A percentile compares a stretch with the other conserved stretches of the same genome.
These are phyloP conservation scores for Myocastor coypus DNA, from an alignment of 2,113 vertebrate genomes.

Conservation along the genomic window DNA sequence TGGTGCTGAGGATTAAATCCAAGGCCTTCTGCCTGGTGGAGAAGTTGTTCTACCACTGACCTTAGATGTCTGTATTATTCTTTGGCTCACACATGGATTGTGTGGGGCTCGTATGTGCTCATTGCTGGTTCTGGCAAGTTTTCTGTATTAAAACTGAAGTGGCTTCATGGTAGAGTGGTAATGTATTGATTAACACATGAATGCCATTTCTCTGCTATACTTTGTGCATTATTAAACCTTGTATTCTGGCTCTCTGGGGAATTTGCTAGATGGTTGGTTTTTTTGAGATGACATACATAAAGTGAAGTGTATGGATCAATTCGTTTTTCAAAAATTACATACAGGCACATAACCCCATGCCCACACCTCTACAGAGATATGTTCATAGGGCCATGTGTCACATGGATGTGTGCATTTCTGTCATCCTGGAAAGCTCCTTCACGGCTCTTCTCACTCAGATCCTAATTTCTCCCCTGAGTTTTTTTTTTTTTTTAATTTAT, in stretches of 20 bases:
- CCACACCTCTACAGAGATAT: neutral
- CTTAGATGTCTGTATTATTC: neutral
- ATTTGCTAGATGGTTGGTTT: neutral
- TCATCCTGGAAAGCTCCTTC: neutral
- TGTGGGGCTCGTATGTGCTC: neutral
- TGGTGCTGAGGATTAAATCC: neutral
- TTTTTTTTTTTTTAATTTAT: neutral
- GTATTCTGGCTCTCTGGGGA: neutral
- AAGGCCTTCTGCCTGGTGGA: neutral
- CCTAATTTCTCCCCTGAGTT: neutral
- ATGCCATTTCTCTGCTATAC: neutral
- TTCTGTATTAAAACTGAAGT: constrained; percentile 13
- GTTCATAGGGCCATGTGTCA: neutral
- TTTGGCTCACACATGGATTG: neutral
- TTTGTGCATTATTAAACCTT: neutral
- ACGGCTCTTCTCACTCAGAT: neutral
- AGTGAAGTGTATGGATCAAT: neutral
- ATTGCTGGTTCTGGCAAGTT: neutral
- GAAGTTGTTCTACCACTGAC: neutral
- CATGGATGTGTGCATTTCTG: neutral
- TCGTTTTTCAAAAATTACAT: neutral
- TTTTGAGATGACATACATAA: neutral
- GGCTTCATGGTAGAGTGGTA: neutral
- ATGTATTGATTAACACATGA: neutral
- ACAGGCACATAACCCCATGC: neutral